Evolutionary conservation across 2,113 vertebrate genomes (phyloP).

Genomic region (Tychaedon coryphoeus): DNA sequence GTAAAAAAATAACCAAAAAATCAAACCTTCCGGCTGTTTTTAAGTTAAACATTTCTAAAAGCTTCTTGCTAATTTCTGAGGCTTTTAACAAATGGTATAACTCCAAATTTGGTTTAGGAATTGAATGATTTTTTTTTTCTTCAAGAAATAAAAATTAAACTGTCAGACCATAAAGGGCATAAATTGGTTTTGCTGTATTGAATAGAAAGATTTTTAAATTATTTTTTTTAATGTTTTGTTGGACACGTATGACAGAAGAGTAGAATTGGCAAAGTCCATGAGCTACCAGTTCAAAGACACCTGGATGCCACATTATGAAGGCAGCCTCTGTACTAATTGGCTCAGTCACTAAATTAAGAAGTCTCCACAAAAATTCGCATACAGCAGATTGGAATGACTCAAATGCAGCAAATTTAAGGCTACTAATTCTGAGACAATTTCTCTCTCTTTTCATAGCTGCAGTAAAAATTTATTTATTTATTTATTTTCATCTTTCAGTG

Average conservation of each 20-base stretch:
- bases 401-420: not conserved
- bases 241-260: not conserved
- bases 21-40: slow-evolving; percentile 29
- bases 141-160: slow-evolving; percentile 36
- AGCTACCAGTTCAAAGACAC: no score
- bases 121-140: not conserved
- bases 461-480: not conserved
- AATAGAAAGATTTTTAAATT: not conserved
- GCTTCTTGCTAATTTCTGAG: slow-evolving; percentile 35
- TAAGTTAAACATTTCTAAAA: slow-evolving; percentile 66
- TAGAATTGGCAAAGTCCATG: no score
- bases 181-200: not conserved
- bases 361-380: not conserved
- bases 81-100: slow-evolving; percentile 8
- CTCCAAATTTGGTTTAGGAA: not conserved
- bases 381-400: not conserved
- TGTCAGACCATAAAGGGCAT: not conserved
- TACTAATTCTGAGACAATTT: not conserved
- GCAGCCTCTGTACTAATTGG: not conserved
- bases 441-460: not conserved
- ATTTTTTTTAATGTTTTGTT: not conserved
- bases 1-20: not conserved
- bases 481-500: not conserved
- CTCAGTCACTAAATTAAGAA: not conserved
- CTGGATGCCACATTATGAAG: not conserved